Evolutionary conservation across 2,888 invertebrate species (phyloP), one percentile per base, ranked within the genome.

Genomic region (Acrocyrtus sp.): DNA sequence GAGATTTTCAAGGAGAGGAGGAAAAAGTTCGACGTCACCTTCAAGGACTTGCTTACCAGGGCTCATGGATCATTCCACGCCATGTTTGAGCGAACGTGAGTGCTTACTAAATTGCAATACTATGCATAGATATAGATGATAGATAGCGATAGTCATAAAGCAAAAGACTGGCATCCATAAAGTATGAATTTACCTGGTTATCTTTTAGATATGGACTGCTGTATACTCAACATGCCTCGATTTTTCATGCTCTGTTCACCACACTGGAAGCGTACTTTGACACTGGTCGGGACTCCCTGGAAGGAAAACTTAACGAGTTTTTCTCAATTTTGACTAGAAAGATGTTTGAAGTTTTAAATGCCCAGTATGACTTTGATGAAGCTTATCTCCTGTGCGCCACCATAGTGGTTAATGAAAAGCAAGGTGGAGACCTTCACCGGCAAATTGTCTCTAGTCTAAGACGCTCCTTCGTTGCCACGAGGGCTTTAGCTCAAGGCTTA

Each of bases 291-390:
- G 90, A 93, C 61, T 91, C 95, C 83, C 89, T 98, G 73, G 89
- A 92, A 67, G 91, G 91, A 76, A 92, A 93, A 77, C 91, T 98
- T 91, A 94, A 97, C 83, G 90, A 90, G 79, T 98, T 98, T 88
- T 98, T 98, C 87, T 91, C 91, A 81, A 91, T 92, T 17, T 89
- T 98, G 41, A 95, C 97, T 85, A 93, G 96, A 86, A 93, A 94
- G 85, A 97, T 98, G 96, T 97, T 97, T 86, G 92, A 91, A 19
- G 96, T 97, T 53, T 88, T 97, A 81, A 96, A 98, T 85, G 89
- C 92, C n/a, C 95, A 96, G 85, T 96, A 96, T 84, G 88, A 88
- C 75, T 95, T 96, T 83, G 92, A 94, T 84, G 92, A 92, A 76
- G 22, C 72, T 53, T 80, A 80, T 54, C 48, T 80, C 22, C 75